These are phyloP conservation scores for Brachymystax lenok DNA, from an alignment of 2,797 vertebrate species.

Conservation along the genomic window DNA sequence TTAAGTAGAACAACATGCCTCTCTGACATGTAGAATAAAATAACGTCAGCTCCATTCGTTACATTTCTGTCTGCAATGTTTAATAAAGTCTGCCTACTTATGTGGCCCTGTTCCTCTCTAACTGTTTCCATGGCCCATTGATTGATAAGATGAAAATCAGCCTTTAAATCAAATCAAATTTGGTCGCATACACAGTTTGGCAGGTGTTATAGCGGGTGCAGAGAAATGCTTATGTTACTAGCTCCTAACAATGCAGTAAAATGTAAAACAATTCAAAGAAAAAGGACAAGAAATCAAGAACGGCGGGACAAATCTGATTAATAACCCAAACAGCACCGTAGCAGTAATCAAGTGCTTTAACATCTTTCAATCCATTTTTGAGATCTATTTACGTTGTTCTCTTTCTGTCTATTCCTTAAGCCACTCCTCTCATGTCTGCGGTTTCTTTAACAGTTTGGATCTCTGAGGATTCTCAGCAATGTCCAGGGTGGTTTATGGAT, in stretches of 20 bases:
- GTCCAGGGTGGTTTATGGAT: not conserved
- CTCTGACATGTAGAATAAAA: not conserved
- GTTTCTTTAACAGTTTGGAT: not conserved
- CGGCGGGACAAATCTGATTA: too few relatives aligned
- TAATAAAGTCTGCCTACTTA: not conserved
- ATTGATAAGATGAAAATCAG: not conserved
- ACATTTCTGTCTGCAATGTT: not conserved
- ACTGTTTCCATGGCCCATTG: not conserved
- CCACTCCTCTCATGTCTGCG: not conserved
- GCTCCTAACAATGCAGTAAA: too few relatives aligned
- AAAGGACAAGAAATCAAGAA: too few relatives aligned
- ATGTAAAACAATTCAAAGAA: too few relatives aligned
- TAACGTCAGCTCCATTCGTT: not conserved
- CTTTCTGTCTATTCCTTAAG: not conserved
- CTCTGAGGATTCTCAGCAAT: not conserved
- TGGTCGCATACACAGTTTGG: too few relatives aligned
- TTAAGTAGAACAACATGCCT: not conserved
- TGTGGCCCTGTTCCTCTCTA: not conserved
- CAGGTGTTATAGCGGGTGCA: too few relatives aligned
- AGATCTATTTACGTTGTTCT: not conserved
- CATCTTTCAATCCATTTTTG: not conserved
- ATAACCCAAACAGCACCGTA: too few relatives aligned
- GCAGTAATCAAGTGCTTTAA: conserved; percentile 7
- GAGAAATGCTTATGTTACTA: too few relatives aligned
- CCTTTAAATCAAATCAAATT: not conserved